Base-by-base conservation (phyloP, 2,797 vertebrate genomes). In the Triplophysa yarkandensis region DNA sequence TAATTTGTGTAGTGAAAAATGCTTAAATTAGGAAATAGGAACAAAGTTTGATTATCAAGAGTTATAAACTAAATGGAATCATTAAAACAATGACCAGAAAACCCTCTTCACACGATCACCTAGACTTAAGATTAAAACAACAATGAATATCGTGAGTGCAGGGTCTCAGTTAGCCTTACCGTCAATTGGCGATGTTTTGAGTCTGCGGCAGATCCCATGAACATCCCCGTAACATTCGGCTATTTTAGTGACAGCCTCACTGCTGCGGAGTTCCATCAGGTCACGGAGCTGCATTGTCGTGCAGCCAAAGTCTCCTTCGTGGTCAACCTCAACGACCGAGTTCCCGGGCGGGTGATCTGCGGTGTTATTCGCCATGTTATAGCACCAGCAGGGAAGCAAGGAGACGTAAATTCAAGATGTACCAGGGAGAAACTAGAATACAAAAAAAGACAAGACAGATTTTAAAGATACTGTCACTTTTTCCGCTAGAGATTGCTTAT, bases 131-230 rank as follows among this genome's bases (percentile, higher is more conserved):
- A 23, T 8, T 30, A 36, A 36, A 2, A 43, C 30, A 28, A 61
- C 10, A 71, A 46, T 50, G 58, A 41, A 41, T 16, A 14, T 23
- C 6, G n/a, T 71, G 6, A 25, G 6, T 68, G 67, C 23, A 10
- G 0, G 1, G 27, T 19, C 34, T 46, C 1, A 39, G 16, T 19
- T 3, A 2, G 19, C 0, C 91, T 90, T 88, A 98, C 97, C 98
- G 93, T 99, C 95, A 0, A 96, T 90, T 0, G 96, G 93, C 0
- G 96, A 95, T 0, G 96, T 97, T 85, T 96, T 96, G 81, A 99
- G 86, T 71, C 92, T 92, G 77, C 90, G 90, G 84, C 96, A 98
- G 86, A 99, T 85, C 7, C 87, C 93, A 76, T 93, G 91, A 34
- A 98, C 94, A 0, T 95, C 92, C 10, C 94, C 95, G 0, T 92